These are phyloP conservation scores for Spongilla lacustris DNA, from an alignment of 37 sponge, comb jelly and placozoan genomes.

Conservation along the genomic window DNA sequence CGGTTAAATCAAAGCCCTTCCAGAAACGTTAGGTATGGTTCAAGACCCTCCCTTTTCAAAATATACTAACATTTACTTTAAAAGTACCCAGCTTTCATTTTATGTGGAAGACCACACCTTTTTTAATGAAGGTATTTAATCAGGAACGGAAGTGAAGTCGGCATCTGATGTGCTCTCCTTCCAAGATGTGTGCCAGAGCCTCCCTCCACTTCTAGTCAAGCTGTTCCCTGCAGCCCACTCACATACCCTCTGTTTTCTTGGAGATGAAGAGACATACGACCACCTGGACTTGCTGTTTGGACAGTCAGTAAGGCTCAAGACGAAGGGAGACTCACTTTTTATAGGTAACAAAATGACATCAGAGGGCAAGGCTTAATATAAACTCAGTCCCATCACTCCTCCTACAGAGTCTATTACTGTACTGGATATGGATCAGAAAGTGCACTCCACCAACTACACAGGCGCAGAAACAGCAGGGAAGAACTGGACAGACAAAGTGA, in stretches of 20 bases:
- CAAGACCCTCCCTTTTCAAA: too few relatives aligned
- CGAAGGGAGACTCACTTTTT: constrained; percentile 73
- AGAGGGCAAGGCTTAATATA: background rate
- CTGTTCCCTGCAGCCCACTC: constrained; percentile 50
- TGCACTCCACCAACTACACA: constrained; percentile 67
- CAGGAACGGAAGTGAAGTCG: constrained; percentile 63
- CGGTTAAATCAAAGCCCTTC: too few relatives aligned
- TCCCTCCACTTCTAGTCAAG: constrained; percentile 37
- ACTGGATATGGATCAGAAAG: constrained; percentile 73
- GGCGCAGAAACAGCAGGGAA: constrained; percentile 79
- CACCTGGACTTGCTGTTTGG: constrained; percentile 70
- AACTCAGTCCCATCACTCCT: background rate
- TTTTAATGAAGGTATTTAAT: too few relatives aligned
- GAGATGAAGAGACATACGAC: constrained; percentile 60
- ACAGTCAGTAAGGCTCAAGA: constrained; percentile 71
- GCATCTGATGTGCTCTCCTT: constrained; percentile 54
- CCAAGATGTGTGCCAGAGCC: constrained; percentile 18
- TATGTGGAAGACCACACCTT: too few relatives aligned
- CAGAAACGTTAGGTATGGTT: too few relatives aligned
- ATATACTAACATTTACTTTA: too few relatives aligned
- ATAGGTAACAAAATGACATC: constrained; percentile 44
- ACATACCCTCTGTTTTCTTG: constrained; percentile 67
- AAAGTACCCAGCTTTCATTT: too few relatives aligned
- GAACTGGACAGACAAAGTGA: constrained; percentile 83
- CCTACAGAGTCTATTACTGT: constrained; percentile 59